Base-by-base conservation (phyloP, 1,140 invertebrate genomes). In the Drosophila persimilis region DNA sequence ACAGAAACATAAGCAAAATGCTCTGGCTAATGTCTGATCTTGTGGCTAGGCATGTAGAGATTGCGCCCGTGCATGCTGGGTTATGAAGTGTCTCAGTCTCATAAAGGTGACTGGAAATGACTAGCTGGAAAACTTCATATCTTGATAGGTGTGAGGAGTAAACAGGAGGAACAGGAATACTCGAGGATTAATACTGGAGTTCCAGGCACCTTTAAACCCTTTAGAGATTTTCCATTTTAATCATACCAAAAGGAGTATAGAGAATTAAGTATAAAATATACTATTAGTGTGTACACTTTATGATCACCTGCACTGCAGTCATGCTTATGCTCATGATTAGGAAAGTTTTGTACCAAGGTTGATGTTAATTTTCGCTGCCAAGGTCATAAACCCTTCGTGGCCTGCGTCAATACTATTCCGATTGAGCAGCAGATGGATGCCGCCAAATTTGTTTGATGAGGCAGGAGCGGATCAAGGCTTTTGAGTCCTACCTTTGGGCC, bases 371-470 rank as follows among this genome's bases (percentile, higher is more conserved):
- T 69, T 50, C 45, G 45, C 44, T 41, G 77, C 41, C 20, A 63
- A 65, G 44, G 29, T 39, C 50, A 58, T 62, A 71, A 71, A 51
- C 46, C 67, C 29, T 59, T 70, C 43, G 39, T 43, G 60, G 47
- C 60, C 78, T 80, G 72, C 43, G 43, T 65, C 76, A 78, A 78
- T 67, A 61, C 35, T 47, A 57, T 59, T 56, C 65, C 72, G 67
- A 80, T 79, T 80, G 77, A 80, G 77, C 77, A 48, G 41, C 73
- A 63, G 80, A 79, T 72, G 69, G 83, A 85, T 80, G 69, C 73
- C 81, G 59, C 72, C 73, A 86, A 77, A 72, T 73, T 65, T 86
- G 60, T 64, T 58, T 73, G 60, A 65, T 56, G 24, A 17, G 41
- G 24, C 53, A 47, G 71, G 52, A 52, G 51, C 50, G 26, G 45